phyloP scores from a whole-genome alignment of 2,113 vertebrate genomes.

The Pionites leucogaster region DNA sequence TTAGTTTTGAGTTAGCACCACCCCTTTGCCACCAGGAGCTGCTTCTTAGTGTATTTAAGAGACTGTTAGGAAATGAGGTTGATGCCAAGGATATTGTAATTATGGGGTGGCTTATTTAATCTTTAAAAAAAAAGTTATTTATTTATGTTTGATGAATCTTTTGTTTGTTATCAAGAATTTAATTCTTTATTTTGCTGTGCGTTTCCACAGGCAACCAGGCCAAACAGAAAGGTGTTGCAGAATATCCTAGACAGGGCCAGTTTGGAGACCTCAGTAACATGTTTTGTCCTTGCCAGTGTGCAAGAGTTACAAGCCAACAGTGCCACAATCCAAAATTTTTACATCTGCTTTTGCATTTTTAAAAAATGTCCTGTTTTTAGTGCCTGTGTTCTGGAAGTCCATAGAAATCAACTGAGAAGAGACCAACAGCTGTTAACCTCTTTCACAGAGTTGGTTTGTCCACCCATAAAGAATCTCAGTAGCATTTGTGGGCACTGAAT shows the following conservation, averaged over 20 bases:
- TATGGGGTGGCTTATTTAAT: neutral
- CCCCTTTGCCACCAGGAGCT: neutral
- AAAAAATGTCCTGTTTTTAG: neutral
- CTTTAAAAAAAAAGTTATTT: neutral
- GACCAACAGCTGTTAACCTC: accelerated
- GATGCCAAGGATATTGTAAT: neutral
- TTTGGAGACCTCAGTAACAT: neutral
- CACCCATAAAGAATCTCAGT: neutral
- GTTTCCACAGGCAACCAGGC: neutral
- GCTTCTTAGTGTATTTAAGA: neutral
- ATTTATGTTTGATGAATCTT: neutral
- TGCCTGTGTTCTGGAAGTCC: neutral
- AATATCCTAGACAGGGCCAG: neutral
- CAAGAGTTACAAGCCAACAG: neutral
- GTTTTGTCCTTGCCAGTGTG: neutral
- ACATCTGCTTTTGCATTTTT: neutral
- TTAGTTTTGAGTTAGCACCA: neutral
- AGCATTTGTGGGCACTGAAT: neutral
- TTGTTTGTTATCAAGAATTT: neutral
- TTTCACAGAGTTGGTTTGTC: neutral
- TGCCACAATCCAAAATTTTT: neutral
- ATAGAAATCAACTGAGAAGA: neutral
- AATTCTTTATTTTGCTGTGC: neutral
- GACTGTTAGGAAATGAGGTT: neutral
- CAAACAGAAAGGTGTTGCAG: neutral